These are phyloP conservation scores for Armadillidium nasatum DNA, from an alignment of 1,140 invertebrate genomes.

Conservation along the genomic window DNA sequence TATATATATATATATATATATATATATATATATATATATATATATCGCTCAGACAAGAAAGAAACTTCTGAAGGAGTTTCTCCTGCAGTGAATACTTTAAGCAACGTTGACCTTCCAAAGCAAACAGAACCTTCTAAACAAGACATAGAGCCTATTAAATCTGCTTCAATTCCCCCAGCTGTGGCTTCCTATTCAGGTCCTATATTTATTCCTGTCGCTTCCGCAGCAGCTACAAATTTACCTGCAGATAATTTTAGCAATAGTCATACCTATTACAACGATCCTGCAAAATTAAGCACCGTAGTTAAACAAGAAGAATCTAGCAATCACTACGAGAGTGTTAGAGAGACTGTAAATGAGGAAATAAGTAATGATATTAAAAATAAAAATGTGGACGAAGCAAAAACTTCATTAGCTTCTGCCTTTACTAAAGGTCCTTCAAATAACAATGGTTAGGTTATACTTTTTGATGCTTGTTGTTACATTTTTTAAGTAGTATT, in stretches of 20 bases:
- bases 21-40: no score
- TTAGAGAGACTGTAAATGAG: neutral
- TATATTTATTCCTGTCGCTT: neutral
- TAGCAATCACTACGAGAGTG: neutral
- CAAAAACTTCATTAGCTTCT: neutral
- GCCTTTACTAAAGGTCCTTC: neutral
- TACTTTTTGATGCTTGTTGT: neutral
- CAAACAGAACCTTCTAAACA: neutral
- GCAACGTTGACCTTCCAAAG: neutral
- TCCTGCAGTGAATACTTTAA: neutral
- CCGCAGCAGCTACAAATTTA: neutral
- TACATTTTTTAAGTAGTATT: no score
- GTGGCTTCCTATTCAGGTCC: conserved; percentile 1
- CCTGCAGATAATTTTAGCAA: neutral
- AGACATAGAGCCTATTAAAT: neutral
- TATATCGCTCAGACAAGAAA: neutral
- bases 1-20: no score
- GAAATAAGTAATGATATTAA: no score
- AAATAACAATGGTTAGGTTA: neutral
- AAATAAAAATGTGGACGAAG: no score
- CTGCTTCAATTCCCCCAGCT: neutral
- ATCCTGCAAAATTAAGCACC: neutral
- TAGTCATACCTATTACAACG: neutral
- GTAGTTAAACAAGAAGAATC: neutral
- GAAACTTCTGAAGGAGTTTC: neutral